Conservation (phyloP, 2,113 vertebrate species). For the Burhinus bistriatus region DNA sequence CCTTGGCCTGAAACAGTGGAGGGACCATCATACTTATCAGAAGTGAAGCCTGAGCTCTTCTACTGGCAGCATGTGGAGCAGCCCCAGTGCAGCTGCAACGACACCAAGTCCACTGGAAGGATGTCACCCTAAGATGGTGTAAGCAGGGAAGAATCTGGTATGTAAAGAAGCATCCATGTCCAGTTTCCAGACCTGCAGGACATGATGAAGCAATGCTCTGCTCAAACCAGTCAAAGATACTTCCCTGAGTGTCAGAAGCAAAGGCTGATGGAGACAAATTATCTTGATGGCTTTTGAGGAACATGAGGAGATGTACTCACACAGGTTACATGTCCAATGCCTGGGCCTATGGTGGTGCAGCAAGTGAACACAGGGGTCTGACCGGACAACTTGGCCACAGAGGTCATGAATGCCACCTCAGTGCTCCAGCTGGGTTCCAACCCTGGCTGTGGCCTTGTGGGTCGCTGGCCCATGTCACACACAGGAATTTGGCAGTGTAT, state of each 20-base stretch:
- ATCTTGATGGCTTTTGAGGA: neutral
- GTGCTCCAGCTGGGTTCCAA: neutral
- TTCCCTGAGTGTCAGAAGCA: neutral
- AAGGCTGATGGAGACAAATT: neutral
- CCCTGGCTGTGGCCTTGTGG: rapidly evolving
- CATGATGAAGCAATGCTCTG: neutral
- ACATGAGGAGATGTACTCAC: neutral
- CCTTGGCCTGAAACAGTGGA: neutral
- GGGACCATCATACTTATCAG: neutral
- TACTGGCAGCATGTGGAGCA: neutral
- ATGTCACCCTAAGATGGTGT: rapidly evolving
- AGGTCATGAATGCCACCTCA: neutral
- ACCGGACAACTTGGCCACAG: neutral
- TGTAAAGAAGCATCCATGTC: neutral
- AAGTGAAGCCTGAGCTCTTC: neutral
- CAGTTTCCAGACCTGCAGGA: neutral
- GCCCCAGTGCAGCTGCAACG: neutral
- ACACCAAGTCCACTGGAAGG: neutral
- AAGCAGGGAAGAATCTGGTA: neutral
- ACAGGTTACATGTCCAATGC: rapidly evolving
- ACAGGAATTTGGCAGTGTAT: neutral
- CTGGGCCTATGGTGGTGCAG: neutral
- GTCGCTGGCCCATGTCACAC: neutral
- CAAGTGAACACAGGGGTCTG: rapidly evolving
- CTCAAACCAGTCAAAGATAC: neutral